phyloP scores from a whole-genome alignment of 2,113 vertebrate species.

The Hippoglossus stenolepis region DNA sequence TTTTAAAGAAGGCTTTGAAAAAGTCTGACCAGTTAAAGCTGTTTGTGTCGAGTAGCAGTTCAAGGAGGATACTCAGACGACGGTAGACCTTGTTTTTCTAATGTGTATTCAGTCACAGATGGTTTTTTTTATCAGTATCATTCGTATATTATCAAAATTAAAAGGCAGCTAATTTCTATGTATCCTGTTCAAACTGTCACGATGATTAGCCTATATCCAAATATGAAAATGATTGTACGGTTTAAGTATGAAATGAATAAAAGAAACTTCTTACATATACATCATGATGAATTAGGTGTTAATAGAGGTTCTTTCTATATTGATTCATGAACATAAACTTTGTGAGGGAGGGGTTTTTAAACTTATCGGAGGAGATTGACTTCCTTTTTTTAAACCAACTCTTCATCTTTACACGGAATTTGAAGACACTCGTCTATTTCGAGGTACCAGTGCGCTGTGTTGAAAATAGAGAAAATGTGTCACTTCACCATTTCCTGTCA shows the following conservation, averaged over 20 bases:
- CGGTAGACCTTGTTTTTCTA: conserved; percentile 17
- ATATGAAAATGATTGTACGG: not conserved
- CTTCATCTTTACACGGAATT: conserved; percentile 28
- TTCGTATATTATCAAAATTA: conserved; percentile 53
- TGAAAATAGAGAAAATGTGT: too few relatives aligned
- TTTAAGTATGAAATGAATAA: conserved; percentile 9
- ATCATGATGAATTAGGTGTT: not conserved
- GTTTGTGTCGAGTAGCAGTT: not conserved
- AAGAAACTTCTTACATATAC: not conserved
- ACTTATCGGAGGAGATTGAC: conserved; percentile 8
- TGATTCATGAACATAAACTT: conserved; percentile 21
- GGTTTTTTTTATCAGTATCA: conserved; percentile 13
- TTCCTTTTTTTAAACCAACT: not conserved
- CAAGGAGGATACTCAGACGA: not conserved
- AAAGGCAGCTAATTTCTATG: conserved; percentile 12
- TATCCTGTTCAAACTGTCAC: conserved; percentile 7
- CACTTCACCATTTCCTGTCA: too few relatives aligned
- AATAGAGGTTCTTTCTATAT: not conserved
- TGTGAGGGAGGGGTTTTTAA: not conserved
- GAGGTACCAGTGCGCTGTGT: conserved; percentile 17
- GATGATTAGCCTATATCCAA: not conserved
- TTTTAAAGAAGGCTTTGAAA: not conserved
- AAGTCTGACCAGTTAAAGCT: conserved; percentile 42
- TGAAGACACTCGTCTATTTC: not conserved
- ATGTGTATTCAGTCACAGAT: conserved; percentile 6